Percentiles rank a stretch among this genome's conserved stretches.
phyloP scores from a whole-genome alignment of 2,888 invertebrate genomes.

The Itoplectis maculator region DNA sequence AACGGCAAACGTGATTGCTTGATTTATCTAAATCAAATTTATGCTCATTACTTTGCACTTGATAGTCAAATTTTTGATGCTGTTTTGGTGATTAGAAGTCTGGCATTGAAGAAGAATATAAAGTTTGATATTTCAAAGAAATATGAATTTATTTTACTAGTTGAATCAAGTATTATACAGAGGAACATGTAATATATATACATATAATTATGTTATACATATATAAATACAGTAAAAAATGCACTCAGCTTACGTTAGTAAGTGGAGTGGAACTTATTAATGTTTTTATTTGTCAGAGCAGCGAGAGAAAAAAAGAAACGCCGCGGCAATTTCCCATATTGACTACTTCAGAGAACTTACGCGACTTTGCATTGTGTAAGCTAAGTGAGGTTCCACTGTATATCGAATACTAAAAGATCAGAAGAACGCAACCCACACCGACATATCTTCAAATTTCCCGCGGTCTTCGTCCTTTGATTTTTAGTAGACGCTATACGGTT shows the following conservation, averaged over 20 bases:
- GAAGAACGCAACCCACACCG: background rate
- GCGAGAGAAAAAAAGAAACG: background rate
- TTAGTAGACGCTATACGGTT: conserved; percentile 10
- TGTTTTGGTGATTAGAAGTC: background rate
- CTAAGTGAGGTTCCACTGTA: conserved; percentile 3
- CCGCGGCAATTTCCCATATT: background rate
- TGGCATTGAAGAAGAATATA: background rate
- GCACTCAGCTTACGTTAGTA: background rate
- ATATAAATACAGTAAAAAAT: conserved; percentile 14
- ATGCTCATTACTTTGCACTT: background rate
- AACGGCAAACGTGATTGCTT: background rate
- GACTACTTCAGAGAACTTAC: background rate
- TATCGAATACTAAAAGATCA: background rate
- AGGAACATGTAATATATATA: conserved; percentile 36
- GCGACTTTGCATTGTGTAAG: background rate
- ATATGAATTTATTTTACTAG: conserved; percentile 13
- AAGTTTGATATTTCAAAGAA: background rate
- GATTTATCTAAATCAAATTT: conserved; percentile 9
- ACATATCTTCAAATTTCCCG: background rate
- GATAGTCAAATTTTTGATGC: background rate
- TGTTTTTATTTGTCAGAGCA: background rate
- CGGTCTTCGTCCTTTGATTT: background rate
- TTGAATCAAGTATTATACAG: conserved; percentile 37
- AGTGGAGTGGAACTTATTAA: background rate
- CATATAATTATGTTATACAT: conserved; percentile 12